A percentile compares a stretch with the other conserved stretches of the same genome.
Evolutionary conservation across 2,797 vertebrate genomes (phyloP).

Genomic region (Mus caroli): DNA sequence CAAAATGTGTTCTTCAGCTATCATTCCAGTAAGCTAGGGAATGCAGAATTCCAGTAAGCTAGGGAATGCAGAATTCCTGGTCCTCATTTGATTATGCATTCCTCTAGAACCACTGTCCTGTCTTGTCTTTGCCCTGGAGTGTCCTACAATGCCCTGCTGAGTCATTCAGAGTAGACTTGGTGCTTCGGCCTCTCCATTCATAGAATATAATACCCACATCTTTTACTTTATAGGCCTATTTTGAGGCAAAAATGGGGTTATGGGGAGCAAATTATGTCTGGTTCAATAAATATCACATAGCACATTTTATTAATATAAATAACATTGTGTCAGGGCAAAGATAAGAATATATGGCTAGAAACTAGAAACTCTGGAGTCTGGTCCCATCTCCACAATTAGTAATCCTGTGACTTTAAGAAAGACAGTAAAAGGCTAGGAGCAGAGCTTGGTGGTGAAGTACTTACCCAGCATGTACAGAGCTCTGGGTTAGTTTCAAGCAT

Average conservation of each 20-base stretch:
- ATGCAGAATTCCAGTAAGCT: background rate
- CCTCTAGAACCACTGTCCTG: background rate
- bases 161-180: background rate
- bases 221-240: background rate
- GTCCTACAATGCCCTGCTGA: background rate
- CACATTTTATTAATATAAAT: conserved; percentile 16
- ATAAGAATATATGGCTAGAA: background rate
- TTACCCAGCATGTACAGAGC: background rate
- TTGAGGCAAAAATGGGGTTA: background rate
- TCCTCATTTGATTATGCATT: conserved; percentile 11
- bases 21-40: conserved; percentile 17
- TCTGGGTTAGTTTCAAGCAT: background rate
- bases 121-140: background rate
- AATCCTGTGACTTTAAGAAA: conserved; percentile 9
- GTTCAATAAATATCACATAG: background rate
- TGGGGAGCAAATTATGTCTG: background rate
- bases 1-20: conserved; percentile 4
- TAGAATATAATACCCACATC: background rate
- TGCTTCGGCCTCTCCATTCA: background rate
- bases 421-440: background rate
- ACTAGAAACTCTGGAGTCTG: background rate
- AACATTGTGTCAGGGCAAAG: background rate
- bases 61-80: background rate
- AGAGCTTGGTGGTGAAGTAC: background rate
- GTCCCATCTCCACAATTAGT: background rate